phyloP scores from a whole-genome alignment of 2,888 invertebrate species.

The Orthosia cruda region DNA sequence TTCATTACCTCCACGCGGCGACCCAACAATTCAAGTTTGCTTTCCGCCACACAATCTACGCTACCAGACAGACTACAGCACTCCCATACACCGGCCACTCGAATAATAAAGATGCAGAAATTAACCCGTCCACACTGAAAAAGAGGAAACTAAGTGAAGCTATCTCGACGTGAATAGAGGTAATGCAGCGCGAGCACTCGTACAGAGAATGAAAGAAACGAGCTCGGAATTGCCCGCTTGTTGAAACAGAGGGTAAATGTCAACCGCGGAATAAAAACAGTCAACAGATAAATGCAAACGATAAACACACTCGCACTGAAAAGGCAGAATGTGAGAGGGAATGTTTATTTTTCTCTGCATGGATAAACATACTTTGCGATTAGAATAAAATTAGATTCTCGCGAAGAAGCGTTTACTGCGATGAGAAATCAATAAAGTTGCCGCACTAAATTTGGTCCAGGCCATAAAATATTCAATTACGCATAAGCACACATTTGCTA shows the following conservation, averaged over 20 bases:
- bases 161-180: constrained; percentile 90
- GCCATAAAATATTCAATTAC: constrained; percentile 92
- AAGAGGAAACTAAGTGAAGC: constrained; percentile 92
- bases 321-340: constrained; percentile 84
- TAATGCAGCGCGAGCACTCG: constrained; percentile 89
- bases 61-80: constrained; percentile 88
- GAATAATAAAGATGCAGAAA: constrained; percentile 92
- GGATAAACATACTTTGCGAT: constrained; percentile 61
- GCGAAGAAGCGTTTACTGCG: constrained; percentile 69
- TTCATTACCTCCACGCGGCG: constrained; percentile 90
- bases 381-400: constrained; percentile 67
- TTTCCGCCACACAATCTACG: constrained; percentile 91
- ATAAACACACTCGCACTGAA: constrained; percentile 90
- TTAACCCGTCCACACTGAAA: constrained; percentile 89
- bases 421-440: constrained; percentile 86
- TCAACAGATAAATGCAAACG: constrained; percentile 92
- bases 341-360: constrained; percentile 78
- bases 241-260: constrained; percentile 91
- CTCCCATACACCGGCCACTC: constrained; percentile 88
- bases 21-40: constrained; percentile 92
- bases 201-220: constrained; percentile 90
- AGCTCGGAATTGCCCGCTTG: constrained; percentile 84
- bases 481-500: constrained; percentile 91
- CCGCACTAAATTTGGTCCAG: constrained; percentile 86
- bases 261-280: constrained; percentile 91